Evolutionary conservation across 1,140 invertebrate genomes (phyloP), one percentile per base, ranked within the genome.

Genomic region (Reticulitermes speratus): DNA sequence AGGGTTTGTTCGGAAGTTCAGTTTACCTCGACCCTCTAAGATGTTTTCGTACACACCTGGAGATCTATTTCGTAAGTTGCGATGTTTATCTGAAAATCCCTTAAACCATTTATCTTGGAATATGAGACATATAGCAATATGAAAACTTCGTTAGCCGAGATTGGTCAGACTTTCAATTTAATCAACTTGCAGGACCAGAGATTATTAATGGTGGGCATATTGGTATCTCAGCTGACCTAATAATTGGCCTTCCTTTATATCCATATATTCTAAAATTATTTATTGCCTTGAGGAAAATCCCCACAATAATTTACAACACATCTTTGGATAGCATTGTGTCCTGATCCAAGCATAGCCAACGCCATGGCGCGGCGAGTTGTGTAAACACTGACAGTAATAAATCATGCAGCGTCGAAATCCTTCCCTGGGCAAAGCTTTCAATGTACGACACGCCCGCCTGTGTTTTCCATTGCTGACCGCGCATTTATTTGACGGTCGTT

Each of bases 211-310:
- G 9, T n/a, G 25, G 59, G 21, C 21, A 12, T 65, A 65, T 65
- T 65, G 19, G n/a, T 30, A 75, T 75, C n/a, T 9, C n/a, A 25
- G n/a, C n/a, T 75, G 65, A 75, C 65, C 65, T 30, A 75, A 75
- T 75, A 75, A 75, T 75, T 75, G 65, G n/a, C 65, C 65, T 75
- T 75, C n/a, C 0, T 75, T 8, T 75, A 6, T n/a, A 75, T 75
- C 65, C 65, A 75, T 75, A 75, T 75, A 75, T 75, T 75, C 6
- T 75, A 75, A 75, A 30, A 75, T 75, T 75, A 75, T 75, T 75
- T 75, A 75, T 75, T 75, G 65, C 65, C 65, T 75, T 75, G 65
- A 75, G 65, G 65, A 75, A 75, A 75, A 75, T 75, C 65, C 65
- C 65, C 25, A 3, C 65, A 75, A 75, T 75, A 75, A 75, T 75